phyloP scores from a whole-genome alignment of 1,140 invertebrate genomes.

The Listronotus bonariensis region DNA sequence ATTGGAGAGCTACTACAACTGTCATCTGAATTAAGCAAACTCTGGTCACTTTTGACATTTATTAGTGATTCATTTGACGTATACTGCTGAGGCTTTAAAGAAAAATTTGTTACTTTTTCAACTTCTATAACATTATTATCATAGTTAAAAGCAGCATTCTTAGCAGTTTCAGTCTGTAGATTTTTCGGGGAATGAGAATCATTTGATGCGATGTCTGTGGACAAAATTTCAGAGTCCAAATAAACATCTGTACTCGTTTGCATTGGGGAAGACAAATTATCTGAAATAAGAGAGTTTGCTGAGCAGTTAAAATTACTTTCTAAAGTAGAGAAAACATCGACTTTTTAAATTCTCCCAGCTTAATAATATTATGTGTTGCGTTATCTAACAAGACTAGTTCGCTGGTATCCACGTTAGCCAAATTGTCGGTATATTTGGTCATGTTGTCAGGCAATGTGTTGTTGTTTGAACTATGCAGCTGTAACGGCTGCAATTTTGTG shows the following conservation, averaged over 20 bases:
- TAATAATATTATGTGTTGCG: constrained; percentile 45
- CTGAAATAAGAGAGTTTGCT: constrained; percentile 54
- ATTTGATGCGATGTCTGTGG: constrained; percentile 53
- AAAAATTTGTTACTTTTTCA: constrained; percentile 21
- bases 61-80: constrained; percentile 50
- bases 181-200: constrained; percentile 55
- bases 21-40: constrained; percentile 52
- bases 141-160: constrained; percentile 31
- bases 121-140: constrained; percentile 26
- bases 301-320: constrained; percentile 52
- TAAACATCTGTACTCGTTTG: constrained; percentile 56
- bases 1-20: constrained; percentile 53
- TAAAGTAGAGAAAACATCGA: constrained; percentile 43
- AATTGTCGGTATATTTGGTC: constrained; percentile 32
- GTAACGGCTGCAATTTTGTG: not conserved
- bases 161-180: constrained; percentile 30
- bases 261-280: constrained; percentile 55
- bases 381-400: constrained; percentile 45
- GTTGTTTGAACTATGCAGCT: constrained; percentile 35
- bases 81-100: constrained; percentile 38
- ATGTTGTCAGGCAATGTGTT: constrained; percentile 36
- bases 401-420: constrained; percentile 39
- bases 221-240: constrained; percentile 53
- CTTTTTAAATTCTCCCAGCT: constrained; percentile 47
- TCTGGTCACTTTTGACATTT: constrained; percentile 54